Evolutionary conservation across 2,888 invertebrate species (phyloP).

Genomic region (Lacanobia wlatinum): DNA sequence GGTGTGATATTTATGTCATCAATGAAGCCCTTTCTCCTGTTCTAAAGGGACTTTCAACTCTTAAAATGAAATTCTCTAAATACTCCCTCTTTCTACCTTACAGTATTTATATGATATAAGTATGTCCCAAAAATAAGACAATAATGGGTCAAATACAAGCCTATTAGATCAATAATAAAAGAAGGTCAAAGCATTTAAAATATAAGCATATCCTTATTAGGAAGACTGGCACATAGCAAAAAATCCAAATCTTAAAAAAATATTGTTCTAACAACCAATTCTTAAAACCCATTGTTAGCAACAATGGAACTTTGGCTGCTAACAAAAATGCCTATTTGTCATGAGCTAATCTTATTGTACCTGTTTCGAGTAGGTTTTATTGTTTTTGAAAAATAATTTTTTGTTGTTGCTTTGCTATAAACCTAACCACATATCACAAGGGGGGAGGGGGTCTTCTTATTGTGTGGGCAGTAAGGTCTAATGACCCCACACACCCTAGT

Average conservation of each 20-base stretch:
- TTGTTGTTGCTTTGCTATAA: background rate
- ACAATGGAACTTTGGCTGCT: slow-evolving; percentile 34
- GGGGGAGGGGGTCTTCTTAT: too few species aligned
- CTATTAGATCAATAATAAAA: background rate
- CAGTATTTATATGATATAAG: background rate
- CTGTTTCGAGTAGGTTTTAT: background rate
- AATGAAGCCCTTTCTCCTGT: slow-evolving; percentile 1
- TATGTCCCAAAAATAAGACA: background rate
- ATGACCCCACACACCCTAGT: too few species aligned
- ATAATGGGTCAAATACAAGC: background rate
- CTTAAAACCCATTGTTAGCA: slow-evolving; percentile 36
- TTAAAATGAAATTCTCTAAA: too few species aligned
- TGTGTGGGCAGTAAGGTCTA: too few species aligned
- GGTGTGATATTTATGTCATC: background rate
- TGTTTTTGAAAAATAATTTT: background rate
- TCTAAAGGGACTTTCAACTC: background rate
- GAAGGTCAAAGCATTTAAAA: background rate
- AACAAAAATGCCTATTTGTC: slow-evolving; percentile 1
- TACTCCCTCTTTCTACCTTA: background rate
- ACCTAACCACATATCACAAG: too few species aligned
- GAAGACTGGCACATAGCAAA: background rate
- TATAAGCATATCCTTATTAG: background rate
- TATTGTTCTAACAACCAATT: background rate
- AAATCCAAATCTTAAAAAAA: slow-evolving; percentile 21
- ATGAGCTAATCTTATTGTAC: background rate